Evolutionary conservation across 2,113 vertebrate genomes (phyloP).

Genomic region (Ceuthmochares aereus): DNA sequence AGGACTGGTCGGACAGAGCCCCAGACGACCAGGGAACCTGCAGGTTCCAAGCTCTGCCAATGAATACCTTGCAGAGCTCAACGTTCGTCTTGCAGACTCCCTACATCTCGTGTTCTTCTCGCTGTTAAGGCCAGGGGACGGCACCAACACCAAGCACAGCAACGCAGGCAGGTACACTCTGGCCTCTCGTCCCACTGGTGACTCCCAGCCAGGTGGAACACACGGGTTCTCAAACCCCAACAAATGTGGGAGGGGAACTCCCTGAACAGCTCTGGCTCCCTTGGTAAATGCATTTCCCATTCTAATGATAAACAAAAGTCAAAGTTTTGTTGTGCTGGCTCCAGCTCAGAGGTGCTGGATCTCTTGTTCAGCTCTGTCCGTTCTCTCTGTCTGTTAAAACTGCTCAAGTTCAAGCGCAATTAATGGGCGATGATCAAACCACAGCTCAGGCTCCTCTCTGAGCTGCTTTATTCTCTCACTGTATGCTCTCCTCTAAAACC

Average conservation of each 20-base stretch:
- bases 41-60: background rate
- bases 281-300: background rate
- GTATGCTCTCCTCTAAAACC: background rate
- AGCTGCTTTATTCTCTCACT: background rate
- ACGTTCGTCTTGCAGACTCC: background rate
- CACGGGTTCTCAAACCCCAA: background rate
- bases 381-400: background rate
- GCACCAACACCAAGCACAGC: background rate
- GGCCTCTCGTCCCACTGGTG: background rate
- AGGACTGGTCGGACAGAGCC: too few relatives aligned
- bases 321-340: background rate
- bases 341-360: background rate
- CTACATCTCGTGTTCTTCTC: background rate
- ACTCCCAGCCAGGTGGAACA: rapidly evolving
- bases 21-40: background rate
- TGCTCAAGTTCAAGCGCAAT: background rate
- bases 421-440: background rate
- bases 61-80: background rate
- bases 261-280: background rate
- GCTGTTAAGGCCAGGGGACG: background rate
- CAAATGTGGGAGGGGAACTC: too few relatives aligned
- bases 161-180: background rate
- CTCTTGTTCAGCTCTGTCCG: background rate
- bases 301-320: background rate
- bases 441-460: background rate